Percentiles rank a stretch among this genome's conserved stretches.
These are phyloP conservation scores for Azemiops feae DNA, from an alignment of 2,113 vertebrate genomes.

Conservation along the genomic window DNA sequence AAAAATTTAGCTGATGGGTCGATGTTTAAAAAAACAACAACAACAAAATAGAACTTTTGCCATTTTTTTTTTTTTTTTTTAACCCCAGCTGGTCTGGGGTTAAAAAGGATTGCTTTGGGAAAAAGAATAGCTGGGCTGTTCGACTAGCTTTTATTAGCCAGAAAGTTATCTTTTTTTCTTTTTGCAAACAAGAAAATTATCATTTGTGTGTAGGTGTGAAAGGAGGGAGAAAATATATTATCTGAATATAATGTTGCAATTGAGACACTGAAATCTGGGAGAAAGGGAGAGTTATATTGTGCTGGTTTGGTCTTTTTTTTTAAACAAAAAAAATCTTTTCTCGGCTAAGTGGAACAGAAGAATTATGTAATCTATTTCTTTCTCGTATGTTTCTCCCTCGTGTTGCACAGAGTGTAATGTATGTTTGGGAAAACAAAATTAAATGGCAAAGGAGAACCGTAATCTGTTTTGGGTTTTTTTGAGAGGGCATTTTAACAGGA, in stretches of 20 bases:
- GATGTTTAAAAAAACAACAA: background rate
- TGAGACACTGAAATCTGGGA: background rate
- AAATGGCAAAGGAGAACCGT: background rate
- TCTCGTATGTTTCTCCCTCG: background rate
- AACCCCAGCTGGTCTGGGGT: constrained; percentile 38
- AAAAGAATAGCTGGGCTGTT: constrained; percentile 37
- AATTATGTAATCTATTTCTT: background rate
- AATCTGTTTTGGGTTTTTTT: no score
- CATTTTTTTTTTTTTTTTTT: background rate
- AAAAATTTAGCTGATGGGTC: background rate
- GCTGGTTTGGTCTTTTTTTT: background rate
- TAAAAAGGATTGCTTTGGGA: background rate
- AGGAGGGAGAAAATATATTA: background rate
- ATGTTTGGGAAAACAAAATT: background rate
- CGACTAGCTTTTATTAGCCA: background rate
- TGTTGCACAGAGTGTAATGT: background rate
- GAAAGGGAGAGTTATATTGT: no score
- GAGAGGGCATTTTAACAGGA: background rate
- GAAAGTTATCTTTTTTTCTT: background rate
- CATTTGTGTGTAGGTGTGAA: background rate
- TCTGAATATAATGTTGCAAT: background rate
- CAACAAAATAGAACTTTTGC: background rate
- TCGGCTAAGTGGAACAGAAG: background rate
- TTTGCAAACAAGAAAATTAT: background rate
- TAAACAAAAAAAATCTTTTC: background rate